A percentile compares a stretch with the other conserved stretches of the same genome.
Evolutionary conservation across 2,113 vertebrate genomes (phyloP).

Genomic region (Apus apus): DNA sequence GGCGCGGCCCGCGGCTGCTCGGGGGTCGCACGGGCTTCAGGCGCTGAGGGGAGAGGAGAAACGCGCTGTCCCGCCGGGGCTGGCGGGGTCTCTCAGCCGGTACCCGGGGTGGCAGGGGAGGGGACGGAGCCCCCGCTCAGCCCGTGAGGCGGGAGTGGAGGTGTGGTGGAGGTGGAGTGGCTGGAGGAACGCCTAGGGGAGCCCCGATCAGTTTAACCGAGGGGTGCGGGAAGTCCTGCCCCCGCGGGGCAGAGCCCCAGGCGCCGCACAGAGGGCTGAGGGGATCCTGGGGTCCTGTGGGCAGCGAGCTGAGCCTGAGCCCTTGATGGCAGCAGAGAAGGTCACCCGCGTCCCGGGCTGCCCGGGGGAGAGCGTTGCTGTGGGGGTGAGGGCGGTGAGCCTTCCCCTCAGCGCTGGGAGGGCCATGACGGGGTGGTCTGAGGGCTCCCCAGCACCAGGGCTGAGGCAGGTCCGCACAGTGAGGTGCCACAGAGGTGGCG

Average conservation of each 20-base stretch:
- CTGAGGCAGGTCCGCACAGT: neutral
- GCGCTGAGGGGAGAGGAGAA: neutral
- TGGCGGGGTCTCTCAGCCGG: neutral
- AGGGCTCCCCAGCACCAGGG: neutral
- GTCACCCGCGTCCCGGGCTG: rapidly evolving
- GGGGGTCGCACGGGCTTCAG: too few relatives aligned
- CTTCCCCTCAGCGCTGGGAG: neutral
- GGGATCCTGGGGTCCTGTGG: neutral
- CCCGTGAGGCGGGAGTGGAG: too few relatives aligned
- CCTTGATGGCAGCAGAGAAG: neutral
- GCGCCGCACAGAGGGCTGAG: neutral
- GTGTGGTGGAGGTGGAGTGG: too few relatives aligned
- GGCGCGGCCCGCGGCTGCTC: too few relatives aligned
- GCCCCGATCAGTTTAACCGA: rapidly evolving
- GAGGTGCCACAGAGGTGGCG: rapidly evolving
- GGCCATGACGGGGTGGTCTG: rapidly evolving
- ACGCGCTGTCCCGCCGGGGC: rapidly evolving
- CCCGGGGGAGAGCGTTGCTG: rapidly evolving
- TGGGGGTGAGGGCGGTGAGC: neutral
- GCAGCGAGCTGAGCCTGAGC: neutral
- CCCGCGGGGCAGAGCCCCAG: rapidly evolving
- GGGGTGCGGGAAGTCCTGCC: neutral
- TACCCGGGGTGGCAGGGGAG: rapidly evolving
- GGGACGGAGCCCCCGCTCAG: neutral
- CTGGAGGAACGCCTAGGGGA: neutral